These are phyloP conservation scores for Acromyrmex charruanus DNA, from an alignment of 1,140 invertebrate species.

Conservation along the genomic window DNA sequence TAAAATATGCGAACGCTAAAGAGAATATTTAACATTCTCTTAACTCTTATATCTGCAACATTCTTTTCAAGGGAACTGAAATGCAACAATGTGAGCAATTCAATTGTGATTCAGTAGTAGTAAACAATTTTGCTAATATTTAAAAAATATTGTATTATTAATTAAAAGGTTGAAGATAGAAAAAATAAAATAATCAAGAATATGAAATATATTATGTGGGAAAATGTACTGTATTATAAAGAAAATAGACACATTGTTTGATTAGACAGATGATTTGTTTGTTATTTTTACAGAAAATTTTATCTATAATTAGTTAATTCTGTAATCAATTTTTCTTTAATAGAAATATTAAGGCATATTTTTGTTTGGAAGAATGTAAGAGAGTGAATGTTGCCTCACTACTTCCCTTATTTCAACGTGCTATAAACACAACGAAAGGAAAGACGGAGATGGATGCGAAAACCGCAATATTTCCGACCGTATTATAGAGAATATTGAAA, in stretches of 20 bases:
- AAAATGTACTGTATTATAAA: background rate
- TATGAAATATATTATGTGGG: too few relatives aligned
- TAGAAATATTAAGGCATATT: background rate
- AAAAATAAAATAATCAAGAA: background rate
- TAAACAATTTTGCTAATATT: background rate
- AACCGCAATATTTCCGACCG: slow-evolving; percentile 44
- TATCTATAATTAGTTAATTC: background rate
- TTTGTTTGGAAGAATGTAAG: background rate
- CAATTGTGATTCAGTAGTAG: too few relatives aligned
- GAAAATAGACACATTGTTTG: background rate
- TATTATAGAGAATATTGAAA: slow-evolving; percentile 66
- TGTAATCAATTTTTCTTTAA: background rate
- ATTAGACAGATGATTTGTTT: too few relatives aligned
- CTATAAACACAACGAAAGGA: slow-evolving; percentile 8
- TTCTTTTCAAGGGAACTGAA: background rate
- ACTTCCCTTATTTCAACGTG: background rate
- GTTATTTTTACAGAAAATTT: background rate
- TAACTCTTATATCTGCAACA: background rate
- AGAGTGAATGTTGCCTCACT: background rate
- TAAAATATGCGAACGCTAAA: slow-evolving; percentile 27
- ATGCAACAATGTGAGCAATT: background rate
- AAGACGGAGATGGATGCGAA: slow-evolving; percentile 40
- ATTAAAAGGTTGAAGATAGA: background rate
- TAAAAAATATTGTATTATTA: background rate
- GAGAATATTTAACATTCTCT: slow-evolving; percentile 27